phyloP scores from a whole-genome alignment of 2,113 vertebrate species.

The Saguinus imperator region DNA sequence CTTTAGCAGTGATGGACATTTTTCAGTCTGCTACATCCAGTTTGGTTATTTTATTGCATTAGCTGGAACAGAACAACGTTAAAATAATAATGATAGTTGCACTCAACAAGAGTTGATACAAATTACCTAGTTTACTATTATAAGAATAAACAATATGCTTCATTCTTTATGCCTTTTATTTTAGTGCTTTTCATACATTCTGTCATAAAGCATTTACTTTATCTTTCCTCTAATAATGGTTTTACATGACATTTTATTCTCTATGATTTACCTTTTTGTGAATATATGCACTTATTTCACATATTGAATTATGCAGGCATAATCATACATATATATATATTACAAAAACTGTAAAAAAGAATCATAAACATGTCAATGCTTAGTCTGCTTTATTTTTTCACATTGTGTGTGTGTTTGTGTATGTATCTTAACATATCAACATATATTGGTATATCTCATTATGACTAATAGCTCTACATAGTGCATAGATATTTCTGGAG shows the following conservation, averaged over 20 bases:
- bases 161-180: neutral
- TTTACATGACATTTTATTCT: neutral
- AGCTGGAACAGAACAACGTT: neutral
- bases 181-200: neutral
- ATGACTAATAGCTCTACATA: neutral
- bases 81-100: neutral
- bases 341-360: neutral
- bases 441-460: neutral
- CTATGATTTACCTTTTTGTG: neutral
- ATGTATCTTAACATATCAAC: neutral
- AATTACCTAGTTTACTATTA: neutral
- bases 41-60: neutral
- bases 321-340: neutral
- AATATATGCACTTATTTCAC: neutral
- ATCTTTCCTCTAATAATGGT: neutral
- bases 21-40: neutral
- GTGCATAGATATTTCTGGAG: neutral
- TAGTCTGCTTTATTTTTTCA: neutral
- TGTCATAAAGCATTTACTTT: neutral
- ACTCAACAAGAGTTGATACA: neutral
- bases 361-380: neutral
- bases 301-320: neutral
- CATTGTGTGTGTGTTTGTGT: neutral
- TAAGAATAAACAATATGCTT: neutral
- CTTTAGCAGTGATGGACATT: neutral